Evolutionary conservation across 2,888 invertebrate species (phyloP).

Genomic region (Meghimatium bilineatum): DNA sequence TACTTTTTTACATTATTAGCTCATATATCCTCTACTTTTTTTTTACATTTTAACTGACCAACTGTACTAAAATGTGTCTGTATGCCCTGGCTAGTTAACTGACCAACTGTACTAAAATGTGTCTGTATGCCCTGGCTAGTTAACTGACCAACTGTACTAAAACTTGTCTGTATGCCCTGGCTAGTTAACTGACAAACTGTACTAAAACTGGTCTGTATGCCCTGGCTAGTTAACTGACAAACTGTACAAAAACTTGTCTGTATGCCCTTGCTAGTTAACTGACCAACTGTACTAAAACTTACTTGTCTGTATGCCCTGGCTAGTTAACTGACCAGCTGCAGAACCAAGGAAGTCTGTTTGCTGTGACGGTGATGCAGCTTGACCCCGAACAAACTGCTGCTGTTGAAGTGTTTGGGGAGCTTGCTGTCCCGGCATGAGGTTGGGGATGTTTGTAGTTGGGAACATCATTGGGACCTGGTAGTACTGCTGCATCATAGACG

Average conservation of each 20-base stretch:
- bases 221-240: too few relatives aligned
- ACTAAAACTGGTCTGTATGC: constrained; percentile 27
- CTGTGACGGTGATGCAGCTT: constrained; percentile 73
- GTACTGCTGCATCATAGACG: constrained; percentile 83
- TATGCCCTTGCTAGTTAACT: too few relatives aligned
- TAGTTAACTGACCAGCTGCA: constrained; percentile 60
- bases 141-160: constrained; percentile 66
- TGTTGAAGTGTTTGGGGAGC: constrained; percentile 61
- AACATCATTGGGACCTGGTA: constrained; percentile 89
- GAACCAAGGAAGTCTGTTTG: constrained; percentile 79
- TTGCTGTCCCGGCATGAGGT: constrained; percentile 64
- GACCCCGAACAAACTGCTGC: constrained; percentile 78
- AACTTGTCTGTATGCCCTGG: constrained; percentile 79
- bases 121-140: constrained; percentile 50
- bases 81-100: too few relatives aligned
- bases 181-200: too few relatives aligned
- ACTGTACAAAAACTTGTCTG: too few relatives aligned
- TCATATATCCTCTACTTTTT: too few relatives aligned
- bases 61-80: too few relatives aligned
- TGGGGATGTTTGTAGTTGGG: constrained; percentile 94
- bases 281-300: too few relatives aligned
- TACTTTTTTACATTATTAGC: too few relatives aligned
- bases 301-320: constrained; percentile 50
- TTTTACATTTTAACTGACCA: too few relatives aligned
- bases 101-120: too few relatives aligned